These are phyloP conservation scores for Andrena marginata DNA, from an alignment of 2,888 invertebrate species.

Conservation along the genomic window DNA sequence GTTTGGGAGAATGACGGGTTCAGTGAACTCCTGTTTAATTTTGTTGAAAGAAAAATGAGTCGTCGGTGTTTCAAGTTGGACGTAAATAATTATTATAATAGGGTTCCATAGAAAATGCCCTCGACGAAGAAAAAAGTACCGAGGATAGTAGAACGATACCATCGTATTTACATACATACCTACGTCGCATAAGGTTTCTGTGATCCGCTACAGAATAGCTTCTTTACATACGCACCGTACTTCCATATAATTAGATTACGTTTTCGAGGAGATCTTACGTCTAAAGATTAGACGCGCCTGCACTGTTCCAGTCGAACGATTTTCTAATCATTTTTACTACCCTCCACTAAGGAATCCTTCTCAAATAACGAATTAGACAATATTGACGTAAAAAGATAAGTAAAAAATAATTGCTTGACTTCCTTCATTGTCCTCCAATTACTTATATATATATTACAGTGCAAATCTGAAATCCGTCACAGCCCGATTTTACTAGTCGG, in stretches of 20 bases:
- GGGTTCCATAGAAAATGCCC: neutral
- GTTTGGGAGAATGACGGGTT: neutral
- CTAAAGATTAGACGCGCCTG: neutral
- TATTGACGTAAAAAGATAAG: no score
- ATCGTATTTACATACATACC: constrained; percentile 20
- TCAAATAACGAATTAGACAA: no score
- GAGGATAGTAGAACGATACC: neutral
- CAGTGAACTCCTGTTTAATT: no score
- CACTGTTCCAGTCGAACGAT: neutral
- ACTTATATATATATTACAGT: no score
- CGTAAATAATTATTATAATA: neutral
- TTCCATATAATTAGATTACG: constrained; percentile 38
- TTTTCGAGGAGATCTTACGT: constrained; percentile 4
- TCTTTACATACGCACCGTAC: neutral
- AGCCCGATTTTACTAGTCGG: no score
- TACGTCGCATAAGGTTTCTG: constrained; percentile 28
- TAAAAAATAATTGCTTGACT: no score
- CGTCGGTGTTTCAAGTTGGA: neutral
- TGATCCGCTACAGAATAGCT: neutral
- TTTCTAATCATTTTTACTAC: neutral
- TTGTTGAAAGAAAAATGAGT: neutral
- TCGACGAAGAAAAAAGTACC: neutral
- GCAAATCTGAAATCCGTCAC: no score
- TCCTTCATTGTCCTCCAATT: no score
- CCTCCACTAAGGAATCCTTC: neutral